Percentiles rank a stretch among this genome's conserved stretches.
Evolutionary conservation across 2,113 vertebrate species (phyloP).

Genomic region (Pelusios castaneus): DNA sequence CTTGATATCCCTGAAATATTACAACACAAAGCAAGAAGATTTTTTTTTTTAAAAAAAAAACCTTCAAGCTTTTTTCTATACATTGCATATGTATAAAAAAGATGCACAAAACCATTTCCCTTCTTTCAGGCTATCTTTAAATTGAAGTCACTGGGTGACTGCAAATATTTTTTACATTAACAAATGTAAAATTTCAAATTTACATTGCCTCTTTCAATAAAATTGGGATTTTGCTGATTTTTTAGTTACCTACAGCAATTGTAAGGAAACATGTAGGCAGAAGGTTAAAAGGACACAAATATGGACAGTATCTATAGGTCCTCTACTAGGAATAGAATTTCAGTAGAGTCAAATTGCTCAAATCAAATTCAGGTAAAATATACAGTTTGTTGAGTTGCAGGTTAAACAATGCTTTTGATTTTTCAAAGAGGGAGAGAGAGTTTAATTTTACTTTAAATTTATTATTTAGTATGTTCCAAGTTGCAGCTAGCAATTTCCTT

Average conservation of each 20-base stretch:
- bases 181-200: neutral
- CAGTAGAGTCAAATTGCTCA: conserved; percentile 1
- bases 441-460: conserved; percentile 62
- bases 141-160: neutral
- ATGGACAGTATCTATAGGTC: neutral
- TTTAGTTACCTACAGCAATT: neutral
- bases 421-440: neutral
- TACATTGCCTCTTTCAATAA: neutral
- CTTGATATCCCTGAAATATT: neutral
- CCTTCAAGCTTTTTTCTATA: neutral
- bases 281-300: conserved; percentile 9
- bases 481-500: conserved; percentile 49
- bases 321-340: conserved; percentile 27
- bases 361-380: conserved; percentile 18
- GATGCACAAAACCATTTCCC: neutral
- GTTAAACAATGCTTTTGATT: conserved; percentile 1
- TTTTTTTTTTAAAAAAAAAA: neutral
- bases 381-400: neutral
- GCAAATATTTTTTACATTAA: neutral
- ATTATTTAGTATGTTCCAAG: conserved; percentile 30
- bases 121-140: neutral
- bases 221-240: neutral
- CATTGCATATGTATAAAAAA: neutral
- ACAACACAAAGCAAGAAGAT: neutral
- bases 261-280: neutral